Conservation (phyloP, 2,113 vertebrate species). For the Choloepus hoffmanni region DNA sequence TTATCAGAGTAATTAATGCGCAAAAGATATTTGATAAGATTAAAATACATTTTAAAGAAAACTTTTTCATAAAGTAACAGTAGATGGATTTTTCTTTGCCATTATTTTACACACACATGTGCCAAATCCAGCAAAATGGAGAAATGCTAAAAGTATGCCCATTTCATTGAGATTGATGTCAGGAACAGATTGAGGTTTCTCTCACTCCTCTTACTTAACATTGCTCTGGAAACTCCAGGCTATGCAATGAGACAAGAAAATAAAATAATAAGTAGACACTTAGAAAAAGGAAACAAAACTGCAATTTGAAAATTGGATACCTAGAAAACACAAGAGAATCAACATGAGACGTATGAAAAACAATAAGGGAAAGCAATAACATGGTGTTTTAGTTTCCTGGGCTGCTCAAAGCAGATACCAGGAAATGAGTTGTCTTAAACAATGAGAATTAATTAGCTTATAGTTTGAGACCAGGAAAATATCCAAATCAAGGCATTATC, state of each 20-base stretch:
- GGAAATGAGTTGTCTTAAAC: too few relatives aligned
- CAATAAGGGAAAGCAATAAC: background rate
- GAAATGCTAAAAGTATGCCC: background rate
- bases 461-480: too few relatives aligned
- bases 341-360: background rate
- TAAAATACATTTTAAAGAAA: background rate
- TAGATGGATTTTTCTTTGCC: background rate
- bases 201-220: background rate
- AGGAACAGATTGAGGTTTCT: background rate
- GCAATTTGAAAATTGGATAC: conserved; percentile 4
- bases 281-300: background rate
- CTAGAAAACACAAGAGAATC: background rate
- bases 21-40: conserved; percentile 2
- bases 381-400: too few relatives aligned
- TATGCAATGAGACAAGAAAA: background rate
- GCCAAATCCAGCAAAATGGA: background rate
- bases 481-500: too few relatives aligned
- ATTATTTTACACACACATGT: background rate
- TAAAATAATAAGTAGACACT: background rate
- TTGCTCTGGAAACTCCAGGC: background rate
- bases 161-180: background rate
- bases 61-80: background rate
- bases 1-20: background rate
- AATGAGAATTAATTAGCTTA: too few relatives aligned
- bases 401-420: too few relatives aligned